Conservation (phyloP, 2,888 invertebrate genomes). For the Aplocera efformata region DNA sequence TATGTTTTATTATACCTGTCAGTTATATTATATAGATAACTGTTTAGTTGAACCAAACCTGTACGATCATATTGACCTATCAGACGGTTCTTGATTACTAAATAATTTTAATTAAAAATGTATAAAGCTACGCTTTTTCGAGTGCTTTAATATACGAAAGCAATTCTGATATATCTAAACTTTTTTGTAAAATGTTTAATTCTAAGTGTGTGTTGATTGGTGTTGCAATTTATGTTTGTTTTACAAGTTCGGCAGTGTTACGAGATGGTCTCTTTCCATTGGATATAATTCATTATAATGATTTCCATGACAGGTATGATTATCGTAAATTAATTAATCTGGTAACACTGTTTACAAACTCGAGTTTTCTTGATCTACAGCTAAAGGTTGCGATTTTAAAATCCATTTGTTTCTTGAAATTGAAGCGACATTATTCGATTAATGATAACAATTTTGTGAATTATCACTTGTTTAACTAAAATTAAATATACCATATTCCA, state of each 20-base stretch:
- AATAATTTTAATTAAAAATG: background rate
- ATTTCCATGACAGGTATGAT: slow-evolving; percentile 75
- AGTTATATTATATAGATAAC: background rate
- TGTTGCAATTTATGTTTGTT: slow-evolving; percentile 25
- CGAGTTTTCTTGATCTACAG: too few relatives aligned
- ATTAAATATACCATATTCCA: background rate
- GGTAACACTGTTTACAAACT: too few relatives aligned
- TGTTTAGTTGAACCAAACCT: background rate
- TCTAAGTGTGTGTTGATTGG: slow-evolving; percentile 26
- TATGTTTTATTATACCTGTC: too few relatives aligned
- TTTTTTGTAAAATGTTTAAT: slow-evolving; percentile 17
- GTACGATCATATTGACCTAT: background rate
- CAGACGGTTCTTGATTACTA: background rate
- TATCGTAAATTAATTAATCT: background rate
- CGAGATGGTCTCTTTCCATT: slow-evolving; percentile 58
- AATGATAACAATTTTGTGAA: too few relatives aligned
- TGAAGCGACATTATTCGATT: too few relatives aligned
- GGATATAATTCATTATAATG: slow-evolving; percentile 77
- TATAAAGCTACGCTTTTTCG: too few relatives aligned
- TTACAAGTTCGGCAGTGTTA: slow-evolving; percentile 39
- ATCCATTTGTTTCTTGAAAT: too few relatives aligned
- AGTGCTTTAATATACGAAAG: too few relatives aligned
- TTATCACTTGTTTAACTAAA: too few relatives aligned
- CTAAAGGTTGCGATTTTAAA: too few relatives aligned
- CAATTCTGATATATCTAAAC: too few relatives aligned